phyloP scores from a whole-genome alignment of 2,888 invertebrate species.

The Norana najaformis region DNA sequence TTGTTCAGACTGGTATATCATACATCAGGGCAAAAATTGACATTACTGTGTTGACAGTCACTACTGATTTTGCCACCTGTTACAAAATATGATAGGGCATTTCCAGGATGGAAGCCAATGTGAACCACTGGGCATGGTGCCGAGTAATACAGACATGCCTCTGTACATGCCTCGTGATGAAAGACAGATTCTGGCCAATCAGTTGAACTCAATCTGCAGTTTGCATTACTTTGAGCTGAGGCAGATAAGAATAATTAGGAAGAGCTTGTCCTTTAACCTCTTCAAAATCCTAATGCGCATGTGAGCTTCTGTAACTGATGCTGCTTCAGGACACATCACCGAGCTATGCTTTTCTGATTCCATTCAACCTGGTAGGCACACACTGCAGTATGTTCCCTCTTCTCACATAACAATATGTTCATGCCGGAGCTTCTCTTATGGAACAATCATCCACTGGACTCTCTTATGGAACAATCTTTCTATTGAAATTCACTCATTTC shows the following conservation, averaged over 20 bases:
- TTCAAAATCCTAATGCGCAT: neutral
- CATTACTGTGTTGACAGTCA: too few species aligned
- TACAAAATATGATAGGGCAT: too few species aligned
- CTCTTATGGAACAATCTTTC: neutral
- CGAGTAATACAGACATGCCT: too few species aligned
- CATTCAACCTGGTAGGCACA: too few species aligned
- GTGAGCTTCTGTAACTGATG: neutral
- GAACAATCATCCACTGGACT: neutral
- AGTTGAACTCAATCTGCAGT: neutral
- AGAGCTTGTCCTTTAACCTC: neutral
- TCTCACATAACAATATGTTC: neutral
- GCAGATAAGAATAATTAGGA: neutral
- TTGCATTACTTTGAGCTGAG: neutral
- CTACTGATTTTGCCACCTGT: too few species aligned
- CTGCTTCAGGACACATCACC: neutral
- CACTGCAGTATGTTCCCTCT: neutral
- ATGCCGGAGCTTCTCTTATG: neutral
- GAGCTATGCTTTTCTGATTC: too few species aligned
- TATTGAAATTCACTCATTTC: neutral
- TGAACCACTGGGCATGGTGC: neutral
- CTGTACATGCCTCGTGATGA: neutral
- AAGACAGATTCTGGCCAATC: neutral
- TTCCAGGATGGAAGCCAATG: neutral
- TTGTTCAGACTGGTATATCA: neutral
- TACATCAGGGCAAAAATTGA: neutral